Evolutionary conservation across 2,797 vertebrate genomes (phyloP), one percentile per base, ranked within the genome.

Genomic region (Masticophis lateralis): DNA sequence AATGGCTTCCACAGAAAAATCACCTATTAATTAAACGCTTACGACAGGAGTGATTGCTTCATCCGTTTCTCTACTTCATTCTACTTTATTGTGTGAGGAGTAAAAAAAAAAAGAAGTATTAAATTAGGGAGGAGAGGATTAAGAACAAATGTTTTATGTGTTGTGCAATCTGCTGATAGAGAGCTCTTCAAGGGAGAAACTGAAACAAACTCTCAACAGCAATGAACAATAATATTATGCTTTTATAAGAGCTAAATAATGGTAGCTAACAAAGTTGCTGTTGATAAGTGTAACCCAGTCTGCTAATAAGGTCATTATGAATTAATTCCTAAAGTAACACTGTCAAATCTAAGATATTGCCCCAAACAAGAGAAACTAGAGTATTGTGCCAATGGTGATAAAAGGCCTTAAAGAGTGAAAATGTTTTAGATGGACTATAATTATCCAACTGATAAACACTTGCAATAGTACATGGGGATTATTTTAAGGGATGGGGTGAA

Each of bases 141-240:
- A 87, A 90, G 91, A 94, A 94, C 83, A 92, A 94, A 94, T 92
- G 89, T 57, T 94, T 94, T 89, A 94, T 79, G 83, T 88, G 56
- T 90, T 51, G 10, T 88, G 59, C 55, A 88, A 86, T 90, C 91
- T 92, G 88, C n/a, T 94, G 79, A 79, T 79, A 94, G 88, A 66
- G 79, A 90, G 90, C 91, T 90, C 61, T 87, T 83, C 88, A 87
- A 86, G n/a, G 88, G 61, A 92, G 91, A 87, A 94, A 79, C 91
- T 90, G 93, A 94, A 92, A 90, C 93, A 94, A 92, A 90, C 57
- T 32, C 93, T 90, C 16, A 91, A 92, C 88, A 92, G 79, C 88
- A 63, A 88, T 92, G 90, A 89, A 93, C 90, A 91, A 91, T 87
- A 93, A 74, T 91, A 83, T 91, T 66, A 93, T 66, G 47, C 63